phyloP scores from a whole-genome alignment of 2,113 vertebrate species.

The Typhlomys cinereus region DNA sequence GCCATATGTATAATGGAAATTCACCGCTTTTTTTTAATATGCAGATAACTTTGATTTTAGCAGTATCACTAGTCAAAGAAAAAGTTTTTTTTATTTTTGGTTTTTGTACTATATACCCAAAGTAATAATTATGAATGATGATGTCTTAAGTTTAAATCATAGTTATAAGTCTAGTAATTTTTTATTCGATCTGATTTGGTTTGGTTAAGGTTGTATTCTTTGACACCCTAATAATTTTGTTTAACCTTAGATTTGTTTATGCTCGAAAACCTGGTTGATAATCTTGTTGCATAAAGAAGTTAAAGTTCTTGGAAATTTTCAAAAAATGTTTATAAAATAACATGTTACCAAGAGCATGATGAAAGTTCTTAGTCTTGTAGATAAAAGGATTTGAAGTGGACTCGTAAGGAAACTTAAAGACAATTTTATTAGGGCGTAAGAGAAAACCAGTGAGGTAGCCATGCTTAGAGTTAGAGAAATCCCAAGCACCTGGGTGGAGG shows the following conservation, averaged over 20 bases:
- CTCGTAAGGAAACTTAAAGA: not conserved
- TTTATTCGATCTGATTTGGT: constrained; percentile 45
- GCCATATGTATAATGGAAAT: not conserved
- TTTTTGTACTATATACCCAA: not conserved
- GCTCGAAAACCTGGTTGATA: not conserved
- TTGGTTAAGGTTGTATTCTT: constrained; percentile 5
- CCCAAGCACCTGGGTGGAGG: not conserved
- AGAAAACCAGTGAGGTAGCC: not conserved
- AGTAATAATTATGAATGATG: constrained; percentile 2
- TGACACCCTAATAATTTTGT: not conserved
- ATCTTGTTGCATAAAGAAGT: constrained; percentile 3
- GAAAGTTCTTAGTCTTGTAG: not conserved
- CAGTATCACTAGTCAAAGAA: not conserved
- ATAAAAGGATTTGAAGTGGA: not conserved
- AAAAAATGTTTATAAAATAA: not conserved
- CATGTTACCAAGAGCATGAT: not conserved
- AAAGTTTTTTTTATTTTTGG: not conserved
- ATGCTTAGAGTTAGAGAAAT: not conserved
- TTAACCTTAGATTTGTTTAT: not conserved
- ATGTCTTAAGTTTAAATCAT: constrained; percentile 26
- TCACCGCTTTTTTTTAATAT: not conserved
- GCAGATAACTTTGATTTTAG: constrained; percentile 32
- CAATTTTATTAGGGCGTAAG: not conserved
- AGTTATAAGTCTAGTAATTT: not conserved
- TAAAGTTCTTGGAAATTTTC: not conserved